Evolutionary conservation across 1,140 invertebrate genomes (phyloP).

Genomic region (Ectropis grisescens): DNA sequence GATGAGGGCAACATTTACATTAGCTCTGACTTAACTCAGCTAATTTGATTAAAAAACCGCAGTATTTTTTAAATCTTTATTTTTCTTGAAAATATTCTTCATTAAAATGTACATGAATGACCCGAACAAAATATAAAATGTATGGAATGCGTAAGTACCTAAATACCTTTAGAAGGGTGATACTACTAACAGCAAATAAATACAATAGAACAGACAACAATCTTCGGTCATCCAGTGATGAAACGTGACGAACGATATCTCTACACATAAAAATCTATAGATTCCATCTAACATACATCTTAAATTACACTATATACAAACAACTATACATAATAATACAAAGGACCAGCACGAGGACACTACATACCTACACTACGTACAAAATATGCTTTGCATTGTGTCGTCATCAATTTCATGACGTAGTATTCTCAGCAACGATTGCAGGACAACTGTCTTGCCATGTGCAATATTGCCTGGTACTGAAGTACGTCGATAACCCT

Average conservation of each 20-base stretch:
- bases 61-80: conserved; percentile 7
- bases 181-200: conserved; percentile 2
- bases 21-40: too few species aligned
- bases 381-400: too few species aligned
- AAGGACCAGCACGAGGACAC: too few species aligned
- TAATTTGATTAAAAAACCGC: too few species aligned
- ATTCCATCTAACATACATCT: conserved; percentile 21
- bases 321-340: conserved; percentile 22
- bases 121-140: conserved; percentile 24
- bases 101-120: conserved; percentile 33
- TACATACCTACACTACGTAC: background rate
- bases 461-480: conserved; percentile 8
- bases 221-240: background rate
- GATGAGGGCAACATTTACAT: too few species aligned
- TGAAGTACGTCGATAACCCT: conserved; percentile 47
- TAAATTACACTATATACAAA: conserved; percentile 49
- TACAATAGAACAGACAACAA: conserved; percentile 4
- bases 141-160: conserved; percentile 58
- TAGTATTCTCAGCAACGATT: too few species aligned
- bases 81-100: conserved; percentile 31
- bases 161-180: conserved; percentile 17
- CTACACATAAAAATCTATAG: conserved; percentile 27
- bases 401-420: too few species aligned
- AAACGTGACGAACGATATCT: background rate
- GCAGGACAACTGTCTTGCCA: too few species aligned